These are phyloP conservation scores for Gnatocerus cornutus DNA, from an alignment of 2,888 invertebrate genomes.

Conservation along the genomic window DNA sequence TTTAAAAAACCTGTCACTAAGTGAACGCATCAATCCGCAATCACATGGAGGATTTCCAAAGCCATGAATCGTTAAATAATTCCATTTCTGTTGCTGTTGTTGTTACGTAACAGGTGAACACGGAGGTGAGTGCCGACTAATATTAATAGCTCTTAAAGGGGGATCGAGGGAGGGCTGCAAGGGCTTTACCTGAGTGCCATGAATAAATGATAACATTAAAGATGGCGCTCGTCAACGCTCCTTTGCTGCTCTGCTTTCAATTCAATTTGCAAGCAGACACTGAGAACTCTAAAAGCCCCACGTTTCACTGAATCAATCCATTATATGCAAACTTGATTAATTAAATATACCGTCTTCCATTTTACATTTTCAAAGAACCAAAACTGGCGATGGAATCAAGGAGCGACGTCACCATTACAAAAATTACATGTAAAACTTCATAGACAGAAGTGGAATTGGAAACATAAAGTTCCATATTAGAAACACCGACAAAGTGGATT, in stretches of 20 bases:
- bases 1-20: conserved; percentile 40
- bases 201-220: conserved; percentile 75
- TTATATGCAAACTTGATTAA: conserved; percentile 53
- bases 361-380: conserved; percentile 20
- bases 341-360: conserved; percentile 47
- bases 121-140: conserved; percentile 56
- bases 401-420: not conserved
- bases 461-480: not conserved
- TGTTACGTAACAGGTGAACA: conserved; percentile 55
- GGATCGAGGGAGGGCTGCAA: conserved; percentile 75
- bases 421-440: not conserved
- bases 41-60: conserved; percentile 23
- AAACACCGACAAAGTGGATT: not conserved
- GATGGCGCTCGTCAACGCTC: conserved; percentile 66
- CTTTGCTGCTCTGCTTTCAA: conserved; percentile 57
- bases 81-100: conserved; percentile 36
- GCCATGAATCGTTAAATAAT: conserved; percentile 37
- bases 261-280: conserved; percentile 52
- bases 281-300: conserved; percentile 52
- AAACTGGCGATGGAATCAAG: not conserved
- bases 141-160: conserved; percentile 66
- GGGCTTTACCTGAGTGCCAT: conserved; percentile 70
- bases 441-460: no score
- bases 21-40: conserved; percentile 40
- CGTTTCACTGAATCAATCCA: conserved; percentile 52